Conservation (phyloP, 1,140 invertebrate species). For the Hestina assimilis region DNA sequence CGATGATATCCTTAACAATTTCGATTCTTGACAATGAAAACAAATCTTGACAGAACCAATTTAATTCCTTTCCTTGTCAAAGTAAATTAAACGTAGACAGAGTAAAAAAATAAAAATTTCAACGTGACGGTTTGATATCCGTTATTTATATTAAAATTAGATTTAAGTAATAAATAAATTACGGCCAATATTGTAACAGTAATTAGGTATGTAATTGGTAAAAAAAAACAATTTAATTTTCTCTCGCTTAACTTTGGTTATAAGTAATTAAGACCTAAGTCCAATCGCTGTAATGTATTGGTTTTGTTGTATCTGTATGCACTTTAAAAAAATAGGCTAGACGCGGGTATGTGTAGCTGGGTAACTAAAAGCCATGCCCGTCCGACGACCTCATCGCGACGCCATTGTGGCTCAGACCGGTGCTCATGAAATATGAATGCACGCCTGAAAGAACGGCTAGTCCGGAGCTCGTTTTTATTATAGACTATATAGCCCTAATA, state of each 20-base stretch:
- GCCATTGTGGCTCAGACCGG: constrained; percentile 62
- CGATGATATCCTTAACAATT: constrained; percentile 59
- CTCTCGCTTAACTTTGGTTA: neutral
- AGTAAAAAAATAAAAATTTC: neutral
- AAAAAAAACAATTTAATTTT: too few species aligned
- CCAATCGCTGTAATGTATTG: constrained; percentile 10
- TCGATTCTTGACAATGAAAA: constrained; percentile 36
- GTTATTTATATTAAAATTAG: too few species aligned
- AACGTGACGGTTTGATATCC: too few species aligned
- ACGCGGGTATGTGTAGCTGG: constrained; percentile 24
- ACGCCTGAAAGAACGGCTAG: constrained; percentile 60
- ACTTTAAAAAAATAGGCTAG: constrained; percentile 26
- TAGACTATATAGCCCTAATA: constrained; percentile 44
- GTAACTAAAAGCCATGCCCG: constrained; percentile 49
- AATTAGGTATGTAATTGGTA: too few species aligned
- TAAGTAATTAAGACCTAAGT: neutral
- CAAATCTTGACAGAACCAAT: neutral
- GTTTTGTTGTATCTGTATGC: constrained; percentile 3
- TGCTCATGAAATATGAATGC: constrained; percentile 73
- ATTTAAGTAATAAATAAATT: too few species aligned
- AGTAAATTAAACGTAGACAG: neutral
- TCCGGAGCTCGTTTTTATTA: constrained; percentile 35
- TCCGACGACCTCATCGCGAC: constrained; percentile 67
- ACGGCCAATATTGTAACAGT: too few species aligned
- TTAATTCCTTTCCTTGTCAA: constrained; percentile 3